phyloP scores from a whole-genome alignment of 2,888 invertebrate species.

The Hyalella azteca region DNA sequence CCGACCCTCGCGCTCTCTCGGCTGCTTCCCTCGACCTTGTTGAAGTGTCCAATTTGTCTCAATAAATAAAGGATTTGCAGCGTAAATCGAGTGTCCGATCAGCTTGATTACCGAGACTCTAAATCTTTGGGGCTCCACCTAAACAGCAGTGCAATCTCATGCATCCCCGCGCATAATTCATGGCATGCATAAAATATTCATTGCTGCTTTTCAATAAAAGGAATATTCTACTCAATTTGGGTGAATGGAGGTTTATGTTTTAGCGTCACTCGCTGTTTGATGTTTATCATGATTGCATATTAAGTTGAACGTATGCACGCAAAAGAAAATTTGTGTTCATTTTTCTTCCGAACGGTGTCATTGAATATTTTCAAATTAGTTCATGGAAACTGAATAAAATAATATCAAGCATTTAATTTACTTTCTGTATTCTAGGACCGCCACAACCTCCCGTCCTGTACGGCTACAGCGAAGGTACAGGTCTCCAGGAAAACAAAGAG shows the following conservation, averaged over 20 bases:
- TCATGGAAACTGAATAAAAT: too few species aligned
- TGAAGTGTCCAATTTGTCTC: constrained; percentile 39
- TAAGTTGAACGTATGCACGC: too few species aligned
- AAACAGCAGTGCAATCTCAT: constrained; percentile 15
- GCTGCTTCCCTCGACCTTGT: constrained; percentile 26
- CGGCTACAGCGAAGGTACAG: constrained; percentile 53
- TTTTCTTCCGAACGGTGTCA: too few species aligned
- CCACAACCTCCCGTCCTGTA: constrained; percentile 50
- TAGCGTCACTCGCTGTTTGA: too few species aligned
- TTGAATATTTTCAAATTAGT: too few species aligned
- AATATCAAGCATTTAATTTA: not conserved
- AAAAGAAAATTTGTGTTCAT: too few species aligned
- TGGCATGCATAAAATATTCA: too few species aligned
- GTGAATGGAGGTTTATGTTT: too few species aligned
- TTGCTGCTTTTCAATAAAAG: too few species aligned
- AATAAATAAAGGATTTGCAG: constrained; percentile 39
- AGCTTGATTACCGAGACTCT: constrained; percentile 29
- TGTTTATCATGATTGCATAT: too few species aligned
- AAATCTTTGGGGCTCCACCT: constrained; percentile 10
- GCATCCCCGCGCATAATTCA: not conserved
- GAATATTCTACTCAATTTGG: too few species aligned
- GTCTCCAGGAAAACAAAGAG: constrained; percentile 49
- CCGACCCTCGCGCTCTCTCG: not conserved
- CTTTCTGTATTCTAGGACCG: constrained; percentile 43
- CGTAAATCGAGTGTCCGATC: constrained; percentile 37